These are phyloP conservation scores for Macaca nemestrina DNA, from an alignment of 2,113 vertebrate genomes.

Conservation along the genomic window DNA sequence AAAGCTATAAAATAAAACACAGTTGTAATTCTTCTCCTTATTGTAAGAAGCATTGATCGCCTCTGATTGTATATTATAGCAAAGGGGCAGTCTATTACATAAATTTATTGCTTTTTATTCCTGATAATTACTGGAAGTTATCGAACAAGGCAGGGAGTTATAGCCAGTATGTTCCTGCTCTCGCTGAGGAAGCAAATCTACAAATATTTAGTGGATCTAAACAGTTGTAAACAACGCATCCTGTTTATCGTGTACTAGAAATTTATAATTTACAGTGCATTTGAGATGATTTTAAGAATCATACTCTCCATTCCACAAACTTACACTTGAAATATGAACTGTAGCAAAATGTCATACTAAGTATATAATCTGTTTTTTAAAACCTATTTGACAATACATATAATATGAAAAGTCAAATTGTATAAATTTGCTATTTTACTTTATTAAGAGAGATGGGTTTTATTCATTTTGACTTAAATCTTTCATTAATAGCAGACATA, in stretches of 20 bases:
- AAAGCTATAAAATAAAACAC: conserved; percentile 82
- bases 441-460: conserved; percentile 48
- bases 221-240: conserved; percentile 85
- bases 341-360: conserved; percentile 22
- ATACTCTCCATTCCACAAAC: conserved; percentile 26
- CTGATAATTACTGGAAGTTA: conserved; percentile 90
- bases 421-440: conserved; percentile 52
- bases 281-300: conserved; percentile 76
- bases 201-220: conserved; percentile 83
- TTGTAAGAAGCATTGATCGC: conserved; percentile 87
- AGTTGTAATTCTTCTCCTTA: conserved; percentile 86
- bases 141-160: conserved; percentile 88
- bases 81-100: conserved; percentile 86
- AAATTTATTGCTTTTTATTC: conserved; percentile 88
- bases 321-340: conserved; percentile 67
- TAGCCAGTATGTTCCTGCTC: conserved; percentile 81
- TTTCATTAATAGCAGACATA: background rate
- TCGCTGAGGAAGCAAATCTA: conserved; percentile 87
- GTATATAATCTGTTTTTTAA: background rate
- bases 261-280: conserved; percentile 77
- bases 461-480: background rate
- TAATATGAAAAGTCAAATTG: conserved; percentile 51
- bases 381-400: conserved; percentile 52
- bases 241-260: conserved; percentile 77
- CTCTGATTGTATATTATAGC: conserved; percentile 88